These are phyloP conservation scores for Kobus ellipsiprymnus DNA, from an alignment of 2,113 vertebrate species.

Conservation along the genomic window DNA sequence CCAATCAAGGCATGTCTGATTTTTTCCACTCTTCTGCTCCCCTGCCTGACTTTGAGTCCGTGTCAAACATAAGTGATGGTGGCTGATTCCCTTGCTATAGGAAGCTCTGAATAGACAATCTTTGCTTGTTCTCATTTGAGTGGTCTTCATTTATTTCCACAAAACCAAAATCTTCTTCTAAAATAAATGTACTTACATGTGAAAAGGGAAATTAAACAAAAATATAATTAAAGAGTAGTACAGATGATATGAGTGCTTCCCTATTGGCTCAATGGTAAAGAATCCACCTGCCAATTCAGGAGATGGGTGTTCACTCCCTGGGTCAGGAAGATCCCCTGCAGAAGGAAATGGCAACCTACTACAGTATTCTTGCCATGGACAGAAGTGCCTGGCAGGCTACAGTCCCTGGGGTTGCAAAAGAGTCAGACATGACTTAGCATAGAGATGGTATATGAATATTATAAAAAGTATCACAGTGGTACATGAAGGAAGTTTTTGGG, in stretches of 20 bases:
- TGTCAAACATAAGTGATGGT: background rate
- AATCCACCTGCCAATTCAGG: background rate
- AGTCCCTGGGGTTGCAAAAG: background rate
- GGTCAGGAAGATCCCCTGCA: background rate
- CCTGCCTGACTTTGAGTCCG: background rate
- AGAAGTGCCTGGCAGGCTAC: background rate
- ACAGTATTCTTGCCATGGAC: background rate
- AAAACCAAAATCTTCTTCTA: background rate
- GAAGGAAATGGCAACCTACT: background rate
- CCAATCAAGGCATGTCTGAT: background rate
- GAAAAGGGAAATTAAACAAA: background rate
- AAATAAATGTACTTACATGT: constrained; percentile 10
- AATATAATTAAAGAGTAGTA: constrained; percentile 14
- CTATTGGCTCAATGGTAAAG: background rate
- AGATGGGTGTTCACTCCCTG: background rate
- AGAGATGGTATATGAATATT: background rate
- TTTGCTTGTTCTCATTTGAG: background rate
- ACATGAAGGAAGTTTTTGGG: background rate
- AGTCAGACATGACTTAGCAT: background rate
- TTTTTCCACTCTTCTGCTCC: background rate
- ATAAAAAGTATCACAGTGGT: background rate
- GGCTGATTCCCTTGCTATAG: background rate
- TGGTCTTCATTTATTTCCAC: background rate
- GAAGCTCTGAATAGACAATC: background rate
- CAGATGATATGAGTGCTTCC: background rate